These are phyloP conservation scores for Acanthurus tractus DNA, from an alignment of 2,797 vertebrate species.

Conservation along the genomic window DNA sequence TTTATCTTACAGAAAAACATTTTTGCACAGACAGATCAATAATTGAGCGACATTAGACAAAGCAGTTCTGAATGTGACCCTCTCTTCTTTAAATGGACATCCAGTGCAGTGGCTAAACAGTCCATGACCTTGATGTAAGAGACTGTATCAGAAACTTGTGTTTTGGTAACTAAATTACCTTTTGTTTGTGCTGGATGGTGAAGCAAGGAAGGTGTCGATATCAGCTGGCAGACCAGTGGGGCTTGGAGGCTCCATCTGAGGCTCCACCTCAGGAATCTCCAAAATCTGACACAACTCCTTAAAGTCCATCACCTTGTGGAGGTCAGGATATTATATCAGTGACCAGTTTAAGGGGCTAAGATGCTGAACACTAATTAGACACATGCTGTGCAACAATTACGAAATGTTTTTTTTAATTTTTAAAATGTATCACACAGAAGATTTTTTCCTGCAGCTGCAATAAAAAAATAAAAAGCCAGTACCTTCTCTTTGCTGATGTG, in stretches of 20 bases:
- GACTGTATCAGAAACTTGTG: too few relatives aligned
- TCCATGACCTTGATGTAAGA: too few relatives aligned
- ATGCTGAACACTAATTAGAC: neutral
- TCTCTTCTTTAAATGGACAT: neutral
- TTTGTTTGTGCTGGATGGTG: conserved; percentile 92
- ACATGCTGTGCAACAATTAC: neutral
- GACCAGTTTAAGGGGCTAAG: neutral
- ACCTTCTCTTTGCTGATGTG: conserved; percentile 94
- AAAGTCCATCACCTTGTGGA: conserved; percentile 90
- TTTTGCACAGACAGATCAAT: too few relatives aligned
- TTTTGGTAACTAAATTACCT: conserved; percentile 74
- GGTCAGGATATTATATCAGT: neutral
- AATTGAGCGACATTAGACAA: too few relatives aligned
- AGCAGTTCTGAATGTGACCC: too few relatives aligned
- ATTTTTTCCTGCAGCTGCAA: neutral
- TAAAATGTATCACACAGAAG: neutral
- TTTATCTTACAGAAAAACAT: too few relatives aligned
- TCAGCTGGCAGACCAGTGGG: conserved; percentile 84
- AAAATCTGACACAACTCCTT: conserved; percentile 91
- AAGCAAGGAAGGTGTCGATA: conserved; percentile 92
- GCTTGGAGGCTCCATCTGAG: conserved; percentile 80
- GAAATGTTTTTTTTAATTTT: neutral
- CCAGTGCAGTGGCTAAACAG: too few relatives aligned
- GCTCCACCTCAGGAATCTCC: conserved; percentile 89
- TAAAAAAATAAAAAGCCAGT: neutral